These are phyloP conservation scores for Xestia c-nigrum DNA, from an alignment of 2,888 invertebrate genomes.

Conservation along the genomic window DNA sequence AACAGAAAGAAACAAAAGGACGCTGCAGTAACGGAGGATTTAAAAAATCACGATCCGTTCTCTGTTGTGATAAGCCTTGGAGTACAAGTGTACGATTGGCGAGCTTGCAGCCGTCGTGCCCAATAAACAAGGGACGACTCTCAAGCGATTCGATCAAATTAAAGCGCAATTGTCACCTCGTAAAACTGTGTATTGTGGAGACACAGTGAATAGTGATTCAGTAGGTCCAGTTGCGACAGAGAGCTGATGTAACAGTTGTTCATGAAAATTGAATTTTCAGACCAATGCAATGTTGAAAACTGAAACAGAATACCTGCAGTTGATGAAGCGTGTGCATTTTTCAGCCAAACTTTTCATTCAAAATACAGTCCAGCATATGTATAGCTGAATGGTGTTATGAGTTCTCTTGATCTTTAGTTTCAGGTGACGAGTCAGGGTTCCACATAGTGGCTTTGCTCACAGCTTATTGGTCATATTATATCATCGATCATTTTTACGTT, in stretches of 20 bases:
- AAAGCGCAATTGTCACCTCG: slow-evolving; percentile 63
- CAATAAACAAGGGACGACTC: slow-evolving; percentile 57
- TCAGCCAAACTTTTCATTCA: background rate
- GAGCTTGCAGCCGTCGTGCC: slow-evolving; percentile 43
- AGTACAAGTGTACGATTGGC: slow-evolving; percentile 51
- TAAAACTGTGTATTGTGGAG: slow-evolving; percentile 36
- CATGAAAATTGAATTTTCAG: background rate
- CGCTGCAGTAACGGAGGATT: slow-evolving; percentile 38
- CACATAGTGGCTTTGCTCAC: background rate
- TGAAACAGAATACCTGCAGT: background rate
- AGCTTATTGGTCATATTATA: background rate
- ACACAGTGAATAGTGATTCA: background rate
- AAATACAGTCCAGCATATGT: background rate
- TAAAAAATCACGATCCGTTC: slow-evolving; percentile 37
- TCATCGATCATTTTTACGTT: background rate
- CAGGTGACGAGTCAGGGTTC: background rate
- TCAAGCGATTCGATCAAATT: slow-evolving; percentile 64
- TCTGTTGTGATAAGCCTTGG: slow-evolving; percentile 51
- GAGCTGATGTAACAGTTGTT: background rate
- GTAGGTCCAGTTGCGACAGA: slow-evolving; percentile 19
- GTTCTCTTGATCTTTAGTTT: background rate
- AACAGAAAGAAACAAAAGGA: slow-evolving; percentile 16
- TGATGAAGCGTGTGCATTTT: background rate
- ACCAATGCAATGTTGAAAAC: background rate
- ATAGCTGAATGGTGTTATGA: background rate